These are phyloP conservation scores for Molossus alvarezi DNA, from an alignment of 2,797 vertebrate genomes.

Conservation along the genomic window DNA sequence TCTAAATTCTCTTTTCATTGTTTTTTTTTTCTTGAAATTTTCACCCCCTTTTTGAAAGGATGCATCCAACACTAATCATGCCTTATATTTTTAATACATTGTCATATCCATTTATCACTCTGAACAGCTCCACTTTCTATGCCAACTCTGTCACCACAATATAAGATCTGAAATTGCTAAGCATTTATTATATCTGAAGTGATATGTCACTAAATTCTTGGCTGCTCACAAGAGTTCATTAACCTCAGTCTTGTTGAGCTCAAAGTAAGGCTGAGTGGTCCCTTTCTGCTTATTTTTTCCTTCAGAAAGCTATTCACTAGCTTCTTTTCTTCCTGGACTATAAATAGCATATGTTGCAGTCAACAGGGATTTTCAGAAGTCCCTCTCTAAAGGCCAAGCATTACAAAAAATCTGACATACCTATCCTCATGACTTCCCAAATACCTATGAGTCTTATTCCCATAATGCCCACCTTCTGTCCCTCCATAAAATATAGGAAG, in stretches of 20 bases:
- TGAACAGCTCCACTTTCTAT: constrained; percentile 70
- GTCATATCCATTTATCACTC: constrained; percentile 87
- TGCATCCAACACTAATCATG: constrained; percentile 70
- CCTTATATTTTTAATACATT: constrained; percentile 87
- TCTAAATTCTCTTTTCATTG: constrained; percentile 48
- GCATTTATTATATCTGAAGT: constrained; percentile 85
- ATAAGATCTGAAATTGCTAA: constrained; percentile 87
- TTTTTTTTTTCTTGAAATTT: constrained; percentile 18
- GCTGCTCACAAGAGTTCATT: constrained; percentile 80
- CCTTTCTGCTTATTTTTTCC: constrained; percentile 25
- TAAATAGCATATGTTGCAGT: neutral
- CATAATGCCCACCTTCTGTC: neutral
- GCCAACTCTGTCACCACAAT: constrained; percentile 81
- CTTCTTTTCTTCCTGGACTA: neutral
- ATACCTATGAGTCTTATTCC: neutral
- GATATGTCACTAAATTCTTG: constrained; percentile 80
- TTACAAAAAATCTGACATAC: neutral
- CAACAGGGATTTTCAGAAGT: neutral
- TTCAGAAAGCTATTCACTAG: constrained; percentile 33
- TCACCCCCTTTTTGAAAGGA: constrained; percentile 65
- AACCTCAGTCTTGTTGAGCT: constrained; percentile 66
- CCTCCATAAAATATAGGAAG: neutral
- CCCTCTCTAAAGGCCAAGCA: neutral
- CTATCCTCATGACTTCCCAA: neutral
- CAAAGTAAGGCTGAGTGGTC: constrained; percentile 58